phyloP scores from a whole-genome alignment of 1,140 invertebrate species.

The Tetramorium parvispinum region DNA sequence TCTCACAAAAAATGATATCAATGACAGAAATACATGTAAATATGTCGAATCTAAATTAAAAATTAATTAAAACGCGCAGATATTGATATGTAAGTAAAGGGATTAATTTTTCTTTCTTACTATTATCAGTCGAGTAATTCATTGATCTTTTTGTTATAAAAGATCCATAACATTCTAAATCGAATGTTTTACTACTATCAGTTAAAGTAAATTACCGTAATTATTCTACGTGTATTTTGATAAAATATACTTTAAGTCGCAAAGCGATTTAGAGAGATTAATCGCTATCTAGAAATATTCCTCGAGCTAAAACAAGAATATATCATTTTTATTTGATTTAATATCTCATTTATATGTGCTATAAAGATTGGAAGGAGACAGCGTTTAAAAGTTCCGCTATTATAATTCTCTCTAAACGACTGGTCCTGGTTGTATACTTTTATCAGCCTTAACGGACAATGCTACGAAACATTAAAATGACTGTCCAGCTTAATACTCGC shows the following conservation, averaged over 20 bases:
- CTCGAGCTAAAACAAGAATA: background rate
- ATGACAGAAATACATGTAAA: background rate
- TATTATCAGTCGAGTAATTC: constrained; percentile 14
- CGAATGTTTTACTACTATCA: background rate
- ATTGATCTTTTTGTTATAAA: constrained; percentile 13
- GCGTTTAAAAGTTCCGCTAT: constrained; percentile 8
- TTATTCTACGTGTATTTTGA: background rate
- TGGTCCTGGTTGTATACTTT: constrained; percentile 27
- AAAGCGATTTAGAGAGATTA: constrained; percentile 28
- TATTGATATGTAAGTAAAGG: background rate
- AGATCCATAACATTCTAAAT: background rate
- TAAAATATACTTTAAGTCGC: constrained; percentile 28
- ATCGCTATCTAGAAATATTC: background rate
- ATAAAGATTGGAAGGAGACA: background rate
- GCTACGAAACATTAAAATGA: constrained; percentile 4
- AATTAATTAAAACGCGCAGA: background rate
- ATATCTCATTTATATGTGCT: background rate
- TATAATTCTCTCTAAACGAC: constrained; percentile 5
- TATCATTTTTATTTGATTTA: constrained; percentile 8
- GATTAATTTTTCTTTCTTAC: background rate
- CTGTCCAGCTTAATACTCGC: background rate
- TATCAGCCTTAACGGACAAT: constrained; percentile 1
- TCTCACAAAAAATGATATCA: background rate
- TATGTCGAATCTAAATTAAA: background rate
- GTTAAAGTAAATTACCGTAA: background rate